Evolutionary conservation across 2,797 vertebrate species (phyloP), one percentile per base, ranked within the genome.

Genomic region (Bovichtus diacanthus): DNA sequence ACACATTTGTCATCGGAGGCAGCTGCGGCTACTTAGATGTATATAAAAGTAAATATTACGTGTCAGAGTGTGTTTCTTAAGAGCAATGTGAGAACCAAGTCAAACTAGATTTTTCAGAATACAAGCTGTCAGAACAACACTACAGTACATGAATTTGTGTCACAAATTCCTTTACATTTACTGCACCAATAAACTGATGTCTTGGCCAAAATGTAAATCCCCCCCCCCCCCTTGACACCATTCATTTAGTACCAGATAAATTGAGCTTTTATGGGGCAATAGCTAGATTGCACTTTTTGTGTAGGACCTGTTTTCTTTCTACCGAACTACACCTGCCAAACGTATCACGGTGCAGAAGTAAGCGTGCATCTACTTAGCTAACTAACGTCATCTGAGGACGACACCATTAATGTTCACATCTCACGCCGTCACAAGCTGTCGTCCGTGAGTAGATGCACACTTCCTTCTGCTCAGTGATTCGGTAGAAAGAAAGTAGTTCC

Each of bases 71-170:
- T 49, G 39, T 68, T 63, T 71, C 27, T 23, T 47, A 29, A 72
- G 41, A 49, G 68, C 9, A 44, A 38, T n/a, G 12, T 25, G 41
- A 54, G 38, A 72, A 54, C 25, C 6, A 34, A 34, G 31, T 21
- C 51, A 74, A 68, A 71, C 15, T 50, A 29, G 27, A 70, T 18
- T 34, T 7, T 8, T 34, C 16, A 18, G 15, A 78, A 78, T 62
- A 69, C 41, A 63, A 66, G 64, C 39, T 73, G 71, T 80, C 69
- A 85, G 10, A 51, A 51, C 63, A 56, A 41, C 34, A 58, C 38
- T 41, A 5, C 15, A 49, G 29, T 18, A 38, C 21, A 51, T 43
- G 3, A 21, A 51, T 16, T 63, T 44, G 29, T 39, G 47, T 53
- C 19, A 60, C 10, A 68, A 10, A 53, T 39, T 54, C 29, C 27